phyloP scores from a whole-genome alignment of 2,888 invertebrate genomes.

The Tetropium fuscum region DNA sequence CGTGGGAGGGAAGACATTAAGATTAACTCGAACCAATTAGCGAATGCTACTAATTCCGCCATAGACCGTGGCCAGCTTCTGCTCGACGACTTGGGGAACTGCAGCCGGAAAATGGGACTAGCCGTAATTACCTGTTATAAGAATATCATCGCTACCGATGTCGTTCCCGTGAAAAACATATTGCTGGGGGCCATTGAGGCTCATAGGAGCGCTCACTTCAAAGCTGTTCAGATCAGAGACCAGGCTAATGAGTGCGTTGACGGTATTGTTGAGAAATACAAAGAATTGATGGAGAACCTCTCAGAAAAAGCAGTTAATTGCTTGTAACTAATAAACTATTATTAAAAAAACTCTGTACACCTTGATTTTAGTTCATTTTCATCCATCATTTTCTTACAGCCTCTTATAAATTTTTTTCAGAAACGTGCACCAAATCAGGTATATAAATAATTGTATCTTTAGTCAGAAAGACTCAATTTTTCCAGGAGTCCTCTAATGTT shows the following conservation, averaged over 20 bases:
- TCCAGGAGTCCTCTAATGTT: too few species aligned
- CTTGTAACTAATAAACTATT: conserved; percentile 15
- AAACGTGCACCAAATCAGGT: too few species aligned
- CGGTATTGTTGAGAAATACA: conserved; percentile 38
- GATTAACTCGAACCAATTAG: conserved; percentile 39
- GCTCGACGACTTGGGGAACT: conserved; percentile 51
- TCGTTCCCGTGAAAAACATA: conserved; percentile 54
- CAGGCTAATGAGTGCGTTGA: conserved; percentile 55
- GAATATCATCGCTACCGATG: conserved; percentile 52
- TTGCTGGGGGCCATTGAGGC: conserved; percentile 54
- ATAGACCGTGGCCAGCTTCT: conserved; percentile 50
- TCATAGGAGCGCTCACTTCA: conserved; percentile 53
- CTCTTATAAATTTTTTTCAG: too few species aligned
- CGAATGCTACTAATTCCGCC: conserved; percentile 45
- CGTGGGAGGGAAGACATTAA: conserved; percentile 22
- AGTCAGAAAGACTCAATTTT: too few species aligned
- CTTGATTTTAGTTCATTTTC: neutral
- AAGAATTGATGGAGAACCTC: conserved; percentile 34
- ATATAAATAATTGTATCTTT: too few species aligned
- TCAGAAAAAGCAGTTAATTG: conserved; percentile 43
- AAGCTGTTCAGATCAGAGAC: conserved; percentile 50
- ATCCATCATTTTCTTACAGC: too few species aligned
- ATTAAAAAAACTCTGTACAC: neutral
- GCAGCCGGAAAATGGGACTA: conserved; percentile 51
- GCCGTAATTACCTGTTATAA: conserved; percentile 57